Percentiles rank a stretch among this genome's conserved stretches.
Conservation (phyloP, 1,140 invertebrate species). For the Cardiocondyla obscurior region DNA sequence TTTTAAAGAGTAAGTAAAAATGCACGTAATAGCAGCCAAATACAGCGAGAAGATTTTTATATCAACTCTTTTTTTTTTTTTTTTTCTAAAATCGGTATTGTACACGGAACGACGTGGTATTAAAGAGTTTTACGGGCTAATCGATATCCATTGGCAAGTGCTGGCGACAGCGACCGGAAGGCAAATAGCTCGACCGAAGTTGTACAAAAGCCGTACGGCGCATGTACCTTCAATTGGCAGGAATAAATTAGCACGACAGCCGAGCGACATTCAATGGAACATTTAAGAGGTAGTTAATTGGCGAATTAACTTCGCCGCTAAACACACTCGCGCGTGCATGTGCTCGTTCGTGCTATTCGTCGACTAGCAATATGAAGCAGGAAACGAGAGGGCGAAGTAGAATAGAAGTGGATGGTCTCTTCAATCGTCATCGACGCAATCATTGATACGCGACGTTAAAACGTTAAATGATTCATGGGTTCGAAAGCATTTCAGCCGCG, state of each 20-base stretch:
- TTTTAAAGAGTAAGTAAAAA: neutral
- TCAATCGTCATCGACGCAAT: neutral
- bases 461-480: neutral
- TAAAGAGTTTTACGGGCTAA: slow-evolving; percentile 7
- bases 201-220: slow-evolving; percentile 28
- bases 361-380: neutral
- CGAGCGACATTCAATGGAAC: slow-evolving; percentile 56
- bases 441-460: slow-evolving; percentile 5
- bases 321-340: neutral
- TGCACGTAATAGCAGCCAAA: neutral
- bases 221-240: slow-evolving; percentile 44
- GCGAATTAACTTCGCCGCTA: slow-evolving; percentile 57
- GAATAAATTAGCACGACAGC: slow-evolving; percentile 63
- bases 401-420: neutral
- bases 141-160: slow-evolving; percentile 38
- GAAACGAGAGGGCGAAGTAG: neutral
- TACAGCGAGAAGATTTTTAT: neutral
- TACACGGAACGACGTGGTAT: neutral
- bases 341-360: neutral
- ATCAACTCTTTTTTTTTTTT: neutral
- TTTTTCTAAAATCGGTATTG: neutral
- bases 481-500: neutral
- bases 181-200: slow-evolving; percentile 34
- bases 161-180: neutral
- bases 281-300: slow-evolving; percentile 68